Evolutionary conservation across 2,888 invertebrate genomes (phyloP).

Genomic region (Suillia variegata): DNA sequence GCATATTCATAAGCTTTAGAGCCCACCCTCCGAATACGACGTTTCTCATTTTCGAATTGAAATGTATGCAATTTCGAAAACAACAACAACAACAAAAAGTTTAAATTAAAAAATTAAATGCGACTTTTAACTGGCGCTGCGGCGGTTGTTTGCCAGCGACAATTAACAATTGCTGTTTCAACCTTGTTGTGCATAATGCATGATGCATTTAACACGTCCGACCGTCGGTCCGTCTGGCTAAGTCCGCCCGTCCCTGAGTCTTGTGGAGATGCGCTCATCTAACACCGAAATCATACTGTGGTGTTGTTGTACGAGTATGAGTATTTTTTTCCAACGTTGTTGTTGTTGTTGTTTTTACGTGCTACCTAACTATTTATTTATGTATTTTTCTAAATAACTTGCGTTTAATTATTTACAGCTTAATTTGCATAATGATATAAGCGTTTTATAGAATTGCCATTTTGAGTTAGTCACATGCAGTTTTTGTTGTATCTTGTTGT

Average conservation of each 20-base stretch:
- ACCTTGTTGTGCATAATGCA: slow-evolving; percentile 1
- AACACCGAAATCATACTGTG: background rate
- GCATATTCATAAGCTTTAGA: too few relatives aligned
- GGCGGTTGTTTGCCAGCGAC: too few relatives aligned
- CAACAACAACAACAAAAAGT: too few relatives aligned
- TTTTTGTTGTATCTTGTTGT: too few relatives aligned
- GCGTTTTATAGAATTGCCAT: background rate
- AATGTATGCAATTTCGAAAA: too few relatives aligned
- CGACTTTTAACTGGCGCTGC: too few relatives aligned
- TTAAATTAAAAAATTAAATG: too few relatives aligned
- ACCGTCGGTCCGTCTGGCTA: background rate
- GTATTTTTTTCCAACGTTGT: too few relatives aligned
- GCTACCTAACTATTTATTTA: too few relatives aligned
- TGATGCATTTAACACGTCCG: background rate
- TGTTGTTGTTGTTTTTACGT: background rate
- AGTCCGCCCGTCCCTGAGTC: background rate
- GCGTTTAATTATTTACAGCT: background rate
- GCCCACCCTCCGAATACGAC: too few relatives aligned
- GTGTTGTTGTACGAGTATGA: too few relatives aligned
- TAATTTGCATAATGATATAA: slow-evolving; percentile 3
- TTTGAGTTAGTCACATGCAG: background rate
- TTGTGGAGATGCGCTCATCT: slow-evolving; percentile 3
- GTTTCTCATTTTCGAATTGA: too few relatives aligned
- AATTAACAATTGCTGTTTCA: background rate
- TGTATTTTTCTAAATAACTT: background rate